phyloP scores from a whole-genome alignment of 2,888 invertebrate species.

The Hyppa rectilinea region DNA sequence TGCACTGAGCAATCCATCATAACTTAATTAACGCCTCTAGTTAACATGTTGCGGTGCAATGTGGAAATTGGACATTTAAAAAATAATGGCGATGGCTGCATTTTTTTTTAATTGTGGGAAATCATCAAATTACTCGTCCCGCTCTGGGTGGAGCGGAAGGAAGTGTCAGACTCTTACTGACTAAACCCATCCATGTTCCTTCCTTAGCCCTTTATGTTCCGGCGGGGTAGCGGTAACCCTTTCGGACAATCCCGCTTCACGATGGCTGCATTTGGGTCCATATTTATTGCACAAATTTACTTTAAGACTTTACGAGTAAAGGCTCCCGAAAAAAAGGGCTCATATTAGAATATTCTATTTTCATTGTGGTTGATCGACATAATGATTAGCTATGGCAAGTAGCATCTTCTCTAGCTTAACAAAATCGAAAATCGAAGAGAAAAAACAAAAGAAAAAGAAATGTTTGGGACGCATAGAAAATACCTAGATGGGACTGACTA shows the following conservation, averaged over 20 bases:
- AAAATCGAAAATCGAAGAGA: not conserved
- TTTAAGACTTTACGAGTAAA: not conserved
- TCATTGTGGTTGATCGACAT: not conserved
- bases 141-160: too few species aligned
- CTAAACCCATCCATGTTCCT: too few species aligned
- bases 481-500: too few species aligned
- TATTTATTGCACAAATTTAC: not conserved
- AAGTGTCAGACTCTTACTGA: too few species aligned
- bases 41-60: slow-evolving; percentile 59
- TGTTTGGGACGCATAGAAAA: not conserved
- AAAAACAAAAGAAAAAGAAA: not conserved
- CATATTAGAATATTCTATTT: not conserved
- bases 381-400: not conserved
- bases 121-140: too few species aligned
- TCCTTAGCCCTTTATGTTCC: too few species aligned
- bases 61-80: slow-evolving; percentile 12
- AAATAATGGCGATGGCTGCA: not conserved
- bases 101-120: too few species aligned
- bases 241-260: too few species aligned
- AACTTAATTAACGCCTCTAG: slow-evolving; percentile 65
- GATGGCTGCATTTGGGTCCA: not conserved
- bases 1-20: slow-evolving; percentile 64
- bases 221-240: too few species aligned
- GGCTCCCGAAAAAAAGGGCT: not conserved
- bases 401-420: not conserved